A percentile compares a stretch with the other conserved stretches of the same genome.
phyloP scores from a whole-genome alignment of 2,888 invertebrate genomes.

The Loripinus fragilis region DNA sequence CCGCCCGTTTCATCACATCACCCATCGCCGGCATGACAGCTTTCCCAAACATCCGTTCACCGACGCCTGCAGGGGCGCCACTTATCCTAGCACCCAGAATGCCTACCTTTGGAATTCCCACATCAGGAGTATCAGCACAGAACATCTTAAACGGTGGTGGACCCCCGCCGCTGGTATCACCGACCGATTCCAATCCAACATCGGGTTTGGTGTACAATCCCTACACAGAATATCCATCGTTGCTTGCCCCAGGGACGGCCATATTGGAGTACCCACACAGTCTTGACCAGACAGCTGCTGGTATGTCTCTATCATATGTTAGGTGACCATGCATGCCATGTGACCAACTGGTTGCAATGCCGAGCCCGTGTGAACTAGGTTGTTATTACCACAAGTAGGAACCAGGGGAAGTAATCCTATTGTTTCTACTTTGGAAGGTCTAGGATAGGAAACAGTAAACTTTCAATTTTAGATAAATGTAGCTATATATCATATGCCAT shows the following conservation, averaged over 20 bases:
- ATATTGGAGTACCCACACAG: slow-evolving; percentile 77
- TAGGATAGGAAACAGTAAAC: too few species aligned
- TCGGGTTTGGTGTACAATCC: slow-evolving; percentile 75
- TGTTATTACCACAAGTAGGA: not conserved
- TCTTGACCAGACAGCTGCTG: slow-evolving; percentile 74
- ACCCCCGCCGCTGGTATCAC: slow-evolving; percentile 86
- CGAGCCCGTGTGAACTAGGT: not conserved
- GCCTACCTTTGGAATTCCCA: slow-evolving; percentile 68
- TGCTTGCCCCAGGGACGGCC: slow-evolving; percentile 64
- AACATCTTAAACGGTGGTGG: slow-evolving; percentile 79
- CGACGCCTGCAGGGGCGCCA: slow-evolving; percentile 94
- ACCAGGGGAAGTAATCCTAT: slow-evolving; percentile 11
- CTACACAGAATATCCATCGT: slow-evolving; percentile 71
- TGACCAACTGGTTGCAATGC: not conserved
- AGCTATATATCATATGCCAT: not conserved
- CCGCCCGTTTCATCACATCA: slow-evolving; percentile 70
- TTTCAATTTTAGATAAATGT: too few species aligned
- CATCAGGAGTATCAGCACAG: slow-evolving; percentile 59
- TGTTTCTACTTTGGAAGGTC: too few species aligned
- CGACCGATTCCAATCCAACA: slow-evolving; percentile 87
- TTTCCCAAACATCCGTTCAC: slow-evolving; percentile 83
- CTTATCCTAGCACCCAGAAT: slow-evolving; percentile 91
- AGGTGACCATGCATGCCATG: slow-evolving; percentile 47
- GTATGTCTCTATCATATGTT: slow-evolving; percentile 74
- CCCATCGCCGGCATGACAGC: slow-evolving; percentile 63